Evolutionary conservation across 2,888 invertebrate genomes (phyloP).

Genomic region (Ecliptopera silaceata): DNA sequence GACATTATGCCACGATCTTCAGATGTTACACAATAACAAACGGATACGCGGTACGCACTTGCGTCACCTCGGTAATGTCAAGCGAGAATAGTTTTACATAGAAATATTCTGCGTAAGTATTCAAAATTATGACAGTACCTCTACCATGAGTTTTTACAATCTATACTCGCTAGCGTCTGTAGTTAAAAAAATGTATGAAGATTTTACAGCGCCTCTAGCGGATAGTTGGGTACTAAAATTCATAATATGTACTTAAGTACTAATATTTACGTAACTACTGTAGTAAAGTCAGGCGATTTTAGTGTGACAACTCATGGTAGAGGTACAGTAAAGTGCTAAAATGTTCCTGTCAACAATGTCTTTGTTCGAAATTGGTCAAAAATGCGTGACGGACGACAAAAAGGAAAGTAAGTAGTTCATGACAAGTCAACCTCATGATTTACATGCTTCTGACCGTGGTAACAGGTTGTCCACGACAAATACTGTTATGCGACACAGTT

Average conservation of each 20-base stretch:
- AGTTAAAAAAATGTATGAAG: no score
- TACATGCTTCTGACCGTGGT: slow-evolving; percentile 26
- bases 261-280: no score
- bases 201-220: no score
- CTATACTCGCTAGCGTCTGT: no score
- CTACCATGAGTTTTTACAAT: no score
- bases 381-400: slow-evolving; percentile 14
- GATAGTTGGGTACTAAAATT: no score
- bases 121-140: not conserved
- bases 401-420: slow-evolving; percentile 20
- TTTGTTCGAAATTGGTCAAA: slow-evolving; percentile 17
- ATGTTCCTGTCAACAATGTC: not conserved
- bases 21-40: slow-evolving; percentile 49
- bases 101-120: not conserved
- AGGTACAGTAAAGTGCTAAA: no score
- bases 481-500: slow-evolving; percentile 69
- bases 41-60: slow-evolving; percentile 49
- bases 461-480: slow-evolving; percentile 65
- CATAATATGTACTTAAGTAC: no score
- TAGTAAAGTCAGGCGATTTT: no score
- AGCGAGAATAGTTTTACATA: not conserved
- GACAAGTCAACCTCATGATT: slow-evolving; percentile 28
- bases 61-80: slow-evolving; percentile 12
- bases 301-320: no score
- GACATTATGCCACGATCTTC: slow-evolving; percentile 17